phyloP scores from a whole-genome alignment of 2,113 vertebrate genomes.

The Clarias macrocephalus region DNA sequence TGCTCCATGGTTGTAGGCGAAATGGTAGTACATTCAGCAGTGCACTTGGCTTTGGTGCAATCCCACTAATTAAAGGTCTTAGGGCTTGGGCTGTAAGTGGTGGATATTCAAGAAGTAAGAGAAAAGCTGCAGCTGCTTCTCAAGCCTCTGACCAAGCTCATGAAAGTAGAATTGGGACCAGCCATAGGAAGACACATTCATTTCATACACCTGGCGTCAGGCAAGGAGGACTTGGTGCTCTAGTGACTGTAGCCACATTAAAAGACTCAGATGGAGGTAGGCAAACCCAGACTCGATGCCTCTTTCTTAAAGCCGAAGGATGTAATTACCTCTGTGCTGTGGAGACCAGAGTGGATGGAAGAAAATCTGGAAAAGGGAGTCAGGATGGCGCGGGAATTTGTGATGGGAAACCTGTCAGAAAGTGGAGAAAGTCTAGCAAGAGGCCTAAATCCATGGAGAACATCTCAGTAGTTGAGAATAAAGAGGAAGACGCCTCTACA shows the following conservation, averaged over 20 bases:
- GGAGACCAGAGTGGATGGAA: conserved; percentile 49
- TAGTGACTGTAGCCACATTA: conserved; percentile 74
- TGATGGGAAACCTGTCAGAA: conserved; percentile 63
- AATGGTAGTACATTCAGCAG: conserved; percentile 65
- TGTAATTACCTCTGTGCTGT: conserved; percentile 69
- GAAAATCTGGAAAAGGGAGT: conserved; percentile 32
- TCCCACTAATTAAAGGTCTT: conserved; percentile 71
- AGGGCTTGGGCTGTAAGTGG: conserved; percentile 69
- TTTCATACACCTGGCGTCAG: conserved; percentile 51
- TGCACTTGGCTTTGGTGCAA: conserved; percentile 68
- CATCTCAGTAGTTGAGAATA: conserved; percentile 52
- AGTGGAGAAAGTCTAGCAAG: conserved; percentile 72
- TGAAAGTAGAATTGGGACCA: conserved; percentile 53
- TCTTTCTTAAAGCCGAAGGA: conserved; percentile 71
- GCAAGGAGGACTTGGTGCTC: conserved; percentile 66
- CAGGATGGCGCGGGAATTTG: conserved; percentile 48
- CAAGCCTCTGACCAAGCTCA: conserved; percentile 46
- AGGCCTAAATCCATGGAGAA: conserved; percentile 37
- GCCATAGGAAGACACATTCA: conserved; percentile 38
- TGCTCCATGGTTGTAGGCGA: conserved; percentile 65
- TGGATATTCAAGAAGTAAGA: conserved; percentile 66
- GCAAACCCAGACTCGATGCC: conserved; percentile 74
- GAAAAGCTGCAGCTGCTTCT: conserved; percentile 52
- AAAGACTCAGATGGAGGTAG: conserved; percentile 73
- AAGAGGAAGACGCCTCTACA: conserved; percentile 24